Base-by-base conservation (phyloP, 2,888 invertebrate genomes). In the Branchipolynoe longqiensis region DNA sequence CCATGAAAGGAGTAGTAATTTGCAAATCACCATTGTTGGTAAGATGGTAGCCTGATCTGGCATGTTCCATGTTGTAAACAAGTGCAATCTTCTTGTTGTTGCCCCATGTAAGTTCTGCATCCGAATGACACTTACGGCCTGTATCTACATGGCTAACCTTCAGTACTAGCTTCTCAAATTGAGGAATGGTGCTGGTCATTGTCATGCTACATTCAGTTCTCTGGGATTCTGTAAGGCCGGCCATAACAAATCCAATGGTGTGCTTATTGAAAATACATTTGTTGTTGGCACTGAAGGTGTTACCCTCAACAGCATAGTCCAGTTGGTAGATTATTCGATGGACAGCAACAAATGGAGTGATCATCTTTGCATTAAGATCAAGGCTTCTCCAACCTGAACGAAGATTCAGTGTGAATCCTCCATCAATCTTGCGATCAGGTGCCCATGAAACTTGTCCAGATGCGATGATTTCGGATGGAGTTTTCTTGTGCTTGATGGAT, bases 401-500 rank as follows among this genome's bases (percentile, higher is more conserved):
- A 40, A 81, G 83, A 31, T 85, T 83, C 36, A 86, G 48, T 62
- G 59, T 82, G 38, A 88, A 82, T 18, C 85, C 86, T 18, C 82
- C 87, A 18, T 78, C 86, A 28, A 89, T 83, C 59, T 87, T 89
- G 38, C 90, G 89, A 28, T 88, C 83, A 18, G 88, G 87, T 25
- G 86, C 88, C 91, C 91, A 91, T 12, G 90, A 86, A 0, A 90
- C 54, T 36, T 89, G 87, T 25, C 85, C 87, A 14, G 56, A 69
- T 25, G 84, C 82, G 48, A 59, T 84, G 54, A 86, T 56, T 25
- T 31, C 56, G 12, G 74, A 73, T 36, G 78, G n/a, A 18, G n/a
- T 81, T 0, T 36, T 25, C 25, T 85, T 86, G 54, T 87, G 84
- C 33, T 85, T 78, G 85, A 88, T 81, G n/a, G 81, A 33, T 38